Evolutionary conservation across 2,113 vertebrate genomes (phyloP).

Genomic region (Ciconia stormi): DNA sequence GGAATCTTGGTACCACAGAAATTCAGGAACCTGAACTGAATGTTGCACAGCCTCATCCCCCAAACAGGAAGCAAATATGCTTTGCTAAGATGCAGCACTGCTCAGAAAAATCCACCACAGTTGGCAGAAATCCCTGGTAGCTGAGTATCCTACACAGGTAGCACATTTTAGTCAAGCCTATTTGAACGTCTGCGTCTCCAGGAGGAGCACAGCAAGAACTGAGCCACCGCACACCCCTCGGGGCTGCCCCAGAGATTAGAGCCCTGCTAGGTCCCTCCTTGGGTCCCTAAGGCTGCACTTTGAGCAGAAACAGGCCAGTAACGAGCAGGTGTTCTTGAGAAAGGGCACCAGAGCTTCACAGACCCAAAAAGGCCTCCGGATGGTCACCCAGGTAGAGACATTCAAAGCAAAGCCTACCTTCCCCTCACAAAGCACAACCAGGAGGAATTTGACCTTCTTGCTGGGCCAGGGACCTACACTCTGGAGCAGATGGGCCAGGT

Average conservation of each 20-base stretch:
- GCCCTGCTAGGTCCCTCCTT: not conserved
- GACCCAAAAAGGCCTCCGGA: not conserved
- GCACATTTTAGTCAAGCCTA: not conserved
- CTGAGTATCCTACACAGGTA: not conserved
- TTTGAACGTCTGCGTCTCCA: not conserved
- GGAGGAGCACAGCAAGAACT: not conserved
- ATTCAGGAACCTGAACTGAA: not conserved
- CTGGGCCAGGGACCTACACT: not conserved
- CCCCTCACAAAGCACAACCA: not conserved
- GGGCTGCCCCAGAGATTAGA: not conserved
- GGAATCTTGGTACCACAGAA: not conserved
- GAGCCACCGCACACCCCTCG: no score
- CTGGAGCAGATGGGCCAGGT: not conserved
- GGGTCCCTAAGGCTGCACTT: not conserved
- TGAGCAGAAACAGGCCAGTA: not conserved
- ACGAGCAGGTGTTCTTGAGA: not conserved
- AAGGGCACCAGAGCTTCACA: not conserved
- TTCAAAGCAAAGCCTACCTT: not conserved
- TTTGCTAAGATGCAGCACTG: not conserved
- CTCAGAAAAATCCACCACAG: not conserved
- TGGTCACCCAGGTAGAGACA: not conserved
- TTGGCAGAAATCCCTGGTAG: not conserved
- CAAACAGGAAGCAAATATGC: not conserved
- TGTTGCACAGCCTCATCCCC: not conserved
- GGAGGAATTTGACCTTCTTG: not conserved